phyloP scores from a whole-genome alignment of 2,113 vertebrate genomes.

The Alaudala cheleensis region DNA sequence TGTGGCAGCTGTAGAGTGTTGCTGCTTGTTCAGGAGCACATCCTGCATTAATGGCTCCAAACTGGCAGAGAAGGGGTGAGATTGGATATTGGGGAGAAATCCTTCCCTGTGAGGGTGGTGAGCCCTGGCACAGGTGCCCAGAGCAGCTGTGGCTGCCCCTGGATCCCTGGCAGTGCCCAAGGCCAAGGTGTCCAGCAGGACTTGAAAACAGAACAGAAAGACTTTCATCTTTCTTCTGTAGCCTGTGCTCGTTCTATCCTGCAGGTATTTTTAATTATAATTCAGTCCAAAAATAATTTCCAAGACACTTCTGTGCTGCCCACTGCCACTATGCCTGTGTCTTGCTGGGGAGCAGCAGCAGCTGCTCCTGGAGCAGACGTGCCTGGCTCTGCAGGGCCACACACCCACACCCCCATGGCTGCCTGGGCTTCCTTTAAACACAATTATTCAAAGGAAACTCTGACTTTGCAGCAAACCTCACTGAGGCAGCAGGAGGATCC shows the following conservation, averaged over 20 bases:
- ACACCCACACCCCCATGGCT: background rate
- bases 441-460: background rate
- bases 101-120: rapidly evolving
- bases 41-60: background rate
- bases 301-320: background rate
- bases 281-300: background rate
- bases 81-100: background rate
- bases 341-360: background rate
- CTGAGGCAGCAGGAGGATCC: background rate
- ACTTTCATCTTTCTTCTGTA: background rate
- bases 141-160: background rate
- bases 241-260: background rate
- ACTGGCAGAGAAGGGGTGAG: rapidly evolving
- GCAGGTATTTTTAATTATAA: background rate
- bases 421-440: rapidly evolving
- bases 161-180: background rate
- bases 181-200: background rate
- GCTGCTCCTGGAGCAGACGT: background rate
- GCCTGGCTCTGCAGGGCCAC: background rate
- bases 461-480: background rate
- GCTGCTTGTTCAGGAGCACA: rapidly evolving
- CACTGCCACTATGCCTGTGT: rapidly evolving
- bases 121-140: background rate
- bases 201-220: background rate
- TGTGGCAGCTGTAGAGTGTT: rapidly evolving